phyloP scores from a whole-genome alignment of 2,797 vertebrate species.

The Rhodeus uyekii region DNA sequence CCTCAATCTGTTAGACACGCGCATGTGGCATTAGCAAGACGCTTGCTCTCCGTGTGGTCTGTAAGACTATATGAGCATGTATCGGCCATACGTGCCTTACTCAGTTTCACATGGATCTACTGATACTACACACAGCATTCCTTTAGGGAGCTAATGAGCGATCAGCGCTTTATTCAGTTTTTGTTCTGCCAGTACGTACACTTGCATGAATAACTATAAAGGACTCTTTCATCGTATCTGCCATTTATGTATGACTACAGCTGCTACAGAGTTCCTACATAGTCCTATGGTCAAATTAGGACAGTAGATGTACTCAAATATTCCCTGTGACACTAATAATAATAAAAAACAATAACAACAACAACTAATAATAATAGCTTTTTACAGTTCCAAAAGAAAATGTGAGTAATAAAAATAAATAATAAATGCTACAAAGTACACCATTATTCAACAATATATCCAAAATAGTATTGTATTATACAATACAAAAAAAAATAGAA shows the following conservation, averaged over 20 bases:
- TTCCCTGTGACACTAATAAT: not conserved
- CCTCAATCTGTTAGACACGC: constrained; percentile 48
- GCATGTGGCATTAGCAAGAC: constrained; percentile 60
- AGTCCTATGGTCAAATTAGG: not conserved
- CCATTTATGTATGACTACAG: constrained; percentile 5
- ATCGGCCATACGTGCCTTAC: constrained; percentile 67
- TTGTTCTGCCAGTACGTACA: constrained; percentile 35
- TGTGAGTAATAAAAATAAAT: not conserved
- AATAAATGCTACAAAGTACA: not conserved
- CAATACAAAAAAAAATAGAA: too few species aligned
- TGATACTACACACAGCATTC: constrained; percentile 42
- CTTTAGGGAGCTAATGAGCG: constrained; percentile 24
- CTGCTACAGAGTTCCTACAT: constrained; percentile 20
- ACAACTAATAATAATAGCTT: not conserved
- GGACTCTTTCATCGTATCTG: constrained; percentile 37
- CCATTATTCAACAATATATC: not conserved
- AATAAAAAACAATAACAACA: not conserved
- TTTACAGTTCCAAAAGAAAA: not conserved
- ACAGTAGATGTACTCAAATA: not conserved
- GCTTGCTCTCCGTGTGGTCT: constrained; percentile 73
- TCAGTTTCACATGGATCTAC: constrained; percentile 51
- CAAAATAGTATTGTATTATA: too few species aligned
- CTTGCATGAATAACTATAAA: constrained; percentile 30
- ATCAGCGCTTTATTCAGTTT: constrained; percentile 22
- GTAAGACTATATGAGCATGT: constrained; percentile 72